Evolutionary conservation across 2,888 invertebrate genomes (phyloP), one percentile per base, ranked within the genome.

Genomic region (Geotrupes spiniger): DNA sequence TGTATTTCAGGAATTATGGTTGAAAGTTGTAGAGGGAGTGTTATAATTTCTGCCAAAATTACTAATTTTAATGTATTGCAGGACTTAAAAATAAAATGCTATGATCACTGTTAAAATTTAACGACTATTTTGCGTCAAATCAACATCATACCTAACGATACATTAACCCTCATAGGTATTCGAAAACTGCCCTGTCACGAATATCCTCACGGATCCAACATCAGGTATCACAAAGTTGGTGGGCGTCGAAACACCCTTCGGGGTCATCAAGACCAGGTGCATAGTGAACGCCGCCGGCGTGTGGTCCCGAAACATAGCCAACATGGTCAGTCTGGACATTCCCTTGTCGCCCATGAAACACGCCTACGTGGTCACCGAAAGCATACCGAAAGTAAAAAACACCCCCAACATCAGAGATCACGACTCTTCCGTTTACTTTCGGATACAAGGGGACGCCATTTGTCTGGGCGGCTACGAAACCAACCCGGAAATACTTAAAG

Each of bases 321-420:
- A 81, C 54, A 81, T 82, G 74, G 83, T 83, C 0, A 85, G 85
- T 1, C 65, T 81, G 1, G 80, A 79, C 44, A 78, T 94, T 9
- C 94, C 94, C 0, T 60, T 93, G 25, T 74, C 87, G 8, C 85
- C 92, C 0, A 89, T 93, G 81, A 90, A 90, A 63, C 94, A 95
- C 67, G 85, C 93, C 0, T 95, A 93, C 64, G 84, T 94, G 3
- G 82, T 93, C 0, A 87, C 88, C 1, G 90, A 92, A 51, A 77
- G 81, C 0, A 85, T 93, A 9, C 81, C 86, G 0, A 89, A 86
- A 54, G 79, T 88, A 0, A 76, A 84, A 46, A 83, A 84, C 36
- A 71, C 85, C 49, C 93, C 94, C 0, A 93, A 93, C 67, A 77
- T 93, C 9, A 76, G 93, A 29, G 93, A 93, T 71, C 92, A 92